These are phyloP conservation scores for Crossaster papposus DNA, from an alignment of 53 echinoderm and acorn worm species.

Conservation along the genomic window DNA sequence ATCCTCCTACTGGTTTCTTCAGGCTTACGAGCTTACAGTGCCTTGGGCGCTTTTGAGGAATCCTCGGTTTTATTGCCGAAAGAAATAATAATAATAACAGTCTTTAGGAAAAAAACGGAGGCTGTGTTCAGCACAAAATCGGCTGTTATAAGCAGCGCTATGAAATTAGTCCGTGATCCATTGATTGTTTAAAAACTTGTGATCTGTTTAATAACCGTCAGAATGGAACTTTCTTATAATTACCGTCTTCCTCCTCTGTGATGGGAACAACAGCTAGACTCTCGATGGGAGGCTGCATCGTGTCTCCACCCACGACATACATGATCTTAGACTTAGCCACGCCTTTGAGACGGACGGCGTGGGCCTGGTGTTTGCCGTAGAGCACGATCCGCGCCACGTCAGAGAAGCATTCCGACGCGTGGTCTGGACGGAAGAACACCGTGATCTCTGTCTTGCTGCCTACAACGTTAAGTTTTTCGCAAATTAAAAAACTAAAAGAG, in stretches of 20 bases:
- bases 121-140: too few relatives aligned
- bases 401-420: conserved; percentile 82
- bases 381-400: conserved; percentile 86
- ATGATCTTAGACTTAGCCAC: conserved; percentile 87
- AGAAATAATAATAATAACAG: too few relatives aligned
- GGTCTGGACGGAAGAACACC: conserved; percentile 94
- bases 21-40: too few relatives aligned
- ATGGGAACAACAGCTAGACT: conserved; percentile 74
- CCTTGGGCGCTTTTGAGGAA: too few relatives aligned
- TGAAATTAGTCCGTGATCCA: too few relatives aligned
- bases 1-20: too few relatives aligned
- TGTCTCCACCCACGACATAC: conserved; percentile 86
- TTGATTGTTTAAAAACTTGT: too few relatives aligned
- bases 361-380: conserved; percentile 88
- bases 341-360: conserved; percentile 78
- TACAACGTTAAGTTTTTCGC: conserved; percentile 15
- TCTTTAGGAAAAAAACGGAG: too few relatives aligned
- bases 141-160: too few relatives aligned
- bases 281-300: conserved; percentile 74
- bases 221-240: too few relatives aligned
- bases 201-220: too few relatives aligned
- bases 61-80: too few relatives aligned
- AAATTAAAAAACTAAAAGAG: not conserved
- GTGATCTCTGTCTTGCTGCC: conserved; percentile 88
- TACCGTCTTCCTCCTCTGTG: conserved; percentile 84